Conservation (phyloP, 1,140 invertebrate genomes). For the Hermetia illucens region DNA sequence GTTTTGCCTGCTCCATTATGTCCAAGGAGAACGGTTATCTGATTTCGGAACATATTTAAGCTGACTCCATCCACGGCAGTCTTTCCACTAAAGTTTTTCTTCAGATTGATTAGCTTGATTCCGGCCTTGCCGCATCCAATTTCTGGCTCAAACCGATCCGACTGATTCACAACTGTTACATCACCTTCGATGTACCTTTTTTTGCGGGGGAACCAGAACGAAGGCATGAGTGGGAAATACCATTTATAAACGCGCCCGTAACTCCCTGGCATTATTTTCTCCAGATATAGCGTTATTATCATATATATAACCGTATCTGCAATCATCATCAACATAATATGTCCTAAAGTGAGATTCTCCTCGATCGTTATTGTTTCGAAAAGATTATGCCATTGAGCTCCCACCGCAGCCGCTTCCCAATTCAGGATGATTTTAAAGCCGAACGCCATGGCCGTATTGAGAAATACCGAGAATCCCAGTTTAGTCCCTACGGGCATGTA, state of each 20-base stretch:
- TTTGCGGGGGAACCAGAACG: conserved; percentile 38
- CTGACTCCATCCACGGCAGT: conserved; percentile 55
- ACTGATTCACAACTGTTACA: too few relatives aligned
- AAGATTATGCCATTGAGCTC: conserved; percentile 53
- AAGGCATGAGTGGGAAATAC: conserved; percentile 56
- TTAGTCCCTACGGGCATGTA: conserved; percentile 35
- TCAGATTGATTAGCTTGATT: conserved; percentile 44
- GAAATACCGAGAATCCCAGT: conserved; percentile 42
- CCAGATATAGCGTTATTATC: conserved; percentile 54
- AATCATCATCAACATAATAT: conserved; percentile 49
- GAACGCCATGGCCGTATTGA: conserved; percentile 64
- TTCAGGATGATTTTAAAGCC: conserved; percentile 51
- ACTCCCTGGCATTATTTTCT: conserved; percentile 53
- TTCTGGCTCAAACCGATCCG: conserved; percentile 37
- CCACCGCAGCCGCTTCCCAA: conserved; percentile 36
- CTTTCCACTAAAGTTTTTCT: conserved; percentile 40
- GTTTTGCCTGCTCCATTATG: conserved; percentile 44
- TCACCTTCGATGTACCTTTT: too few relatives aligned
- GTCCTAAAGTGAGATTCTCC: conserved; percentile 51
- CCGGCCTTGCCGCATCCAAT: conserved; percentile 39
- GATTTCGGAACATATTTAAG: conserved; percentile 51
- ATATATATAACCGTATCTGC: conserved; percentile 50
- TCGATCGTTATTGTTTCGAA: conserved; percentile 49
- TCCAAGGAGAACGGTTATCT: conserved; percentile 56
- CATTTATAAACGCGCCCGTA: conserved; percentile 55